Conservation (phyloP, 2,797 vertebrate species). For the Loriculus beryllinus region DNA sequence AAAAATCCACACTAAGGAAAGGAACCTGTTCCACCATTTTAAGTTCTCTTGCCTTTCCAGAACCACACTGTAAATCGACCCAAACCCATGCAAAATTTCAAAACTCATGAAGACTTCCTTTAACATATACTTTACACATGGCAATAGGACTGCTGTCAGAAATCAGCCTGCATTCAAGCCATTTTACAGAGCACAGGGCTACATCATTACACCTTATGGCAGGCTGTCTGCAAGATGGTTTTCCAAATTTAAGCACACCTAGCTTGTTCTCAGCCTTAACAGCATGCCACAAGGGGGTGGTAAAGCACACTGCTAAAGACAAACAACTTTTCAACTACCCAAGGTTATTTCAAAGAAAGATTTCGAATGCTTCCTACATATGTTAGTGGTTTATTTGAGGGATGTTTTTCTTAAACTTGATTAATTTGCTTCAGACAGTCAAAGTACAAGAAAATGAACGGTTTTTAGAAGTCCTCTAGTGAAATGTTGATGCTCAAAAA, state of each 20-base stretch:
- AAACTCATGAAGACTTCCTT: background rate
- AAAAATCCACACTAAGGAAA: background rate
- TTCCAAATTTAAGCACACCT: background rate
- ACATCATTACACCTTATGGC: background rate
- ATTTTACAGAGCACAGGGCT: background rate
- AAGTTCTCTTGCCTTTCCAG: background rate
- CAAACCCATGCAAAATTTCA: background rate
- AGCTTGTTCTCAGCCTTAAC: background rate
- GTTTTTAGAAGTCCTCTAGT: background rate
- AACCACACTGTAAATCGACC: background rate
- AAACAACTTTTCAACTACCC: accelerated
- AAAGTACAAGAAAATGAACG: background rate
- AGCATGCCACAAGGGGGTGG: slow-evolving; percentile 36
- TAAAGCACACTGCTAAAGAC: background rate
- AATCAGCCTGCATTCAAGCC: background rate
- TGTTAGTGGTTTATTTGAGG: background rate
- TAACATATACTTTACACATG: background rate
- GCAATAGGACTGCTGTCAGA: background rate
- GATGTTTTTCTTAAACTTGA: background rate
- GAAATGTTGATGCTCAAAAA: background rate
- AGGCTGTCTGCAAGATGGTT: background rate
- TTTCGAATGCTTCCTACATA: background rate
- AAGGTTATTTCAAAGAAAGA: background rate
- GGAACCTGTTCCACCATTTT: background rate
- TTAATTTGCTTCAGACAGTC: background rate